Evolutionary conservation across 1,140 invertebrate genomes (phyloP).

Genomic region (Drepana arcuata): DNA sequence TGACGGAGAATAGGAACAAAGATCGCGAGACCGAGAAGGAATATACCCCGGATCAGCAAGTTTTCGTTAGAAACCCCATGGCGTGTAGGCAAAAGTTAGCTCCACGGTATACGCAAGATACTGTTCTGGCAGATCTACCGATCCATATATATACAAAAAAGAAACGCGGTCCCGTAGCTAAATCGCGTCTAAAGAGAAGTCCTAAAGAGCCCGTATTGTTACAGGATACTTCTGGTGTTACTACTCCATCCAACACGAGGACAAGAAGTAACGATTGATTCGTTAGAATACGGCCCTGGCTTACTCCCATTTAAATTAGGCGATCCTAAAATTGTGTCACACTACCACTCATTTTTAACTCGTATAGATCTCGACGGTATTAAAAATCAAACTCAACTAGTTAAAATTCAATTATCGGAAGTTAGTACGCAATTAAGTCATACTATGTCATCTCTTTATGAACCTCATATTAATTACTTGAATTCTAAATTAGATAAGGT

Average conservation of each 20-base stretch:
- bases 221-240: conserved; percentile 9
- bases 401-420: conserved; percentile 7
- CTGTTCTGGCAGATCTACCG: conserved; percentile 10
- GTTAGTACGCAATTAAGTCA: conserved; percentile 5
- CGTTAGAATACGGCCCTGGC: conserved; percentile 11
- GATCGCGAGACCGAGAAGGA: conserved; percentile 11
- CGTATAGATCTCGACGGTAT: conserved; percentile 5
- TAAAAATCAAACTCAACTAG: background rate
- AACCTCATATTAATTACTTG: conserved; percentile 12
- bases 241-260: conserved; percentile 1
- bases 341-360: conserved; percentile 12
- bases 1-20: conserved; percentile 8
- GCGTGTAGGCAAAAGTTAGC: conserved; percentile 12
- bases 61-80: conserved; percentile 12
- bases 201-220: conserved; percentile 16
- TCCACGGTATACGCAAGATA: conserved; percentile 9
- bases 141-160: conserved; percentile 16
- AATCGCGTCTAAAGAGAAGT: conserved; percentile 12
- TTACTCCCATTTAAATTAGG: conserved; percentile 12
- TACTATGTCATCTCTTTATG: conserved; percentile 9
- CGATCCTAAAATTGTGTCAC: conserved; percentile 4
- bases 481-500: conserved; percentile 8
- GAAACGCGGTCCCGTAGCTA: conserved; percentile 14
- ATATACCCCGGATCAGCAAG: conserved; percentile 11
- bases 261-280: conserved; percentile 13